Evolutionary conservation across 2,797 vertebrate species (phyloP).

Genomic region (Hemibagrus guttatus): DNA sequence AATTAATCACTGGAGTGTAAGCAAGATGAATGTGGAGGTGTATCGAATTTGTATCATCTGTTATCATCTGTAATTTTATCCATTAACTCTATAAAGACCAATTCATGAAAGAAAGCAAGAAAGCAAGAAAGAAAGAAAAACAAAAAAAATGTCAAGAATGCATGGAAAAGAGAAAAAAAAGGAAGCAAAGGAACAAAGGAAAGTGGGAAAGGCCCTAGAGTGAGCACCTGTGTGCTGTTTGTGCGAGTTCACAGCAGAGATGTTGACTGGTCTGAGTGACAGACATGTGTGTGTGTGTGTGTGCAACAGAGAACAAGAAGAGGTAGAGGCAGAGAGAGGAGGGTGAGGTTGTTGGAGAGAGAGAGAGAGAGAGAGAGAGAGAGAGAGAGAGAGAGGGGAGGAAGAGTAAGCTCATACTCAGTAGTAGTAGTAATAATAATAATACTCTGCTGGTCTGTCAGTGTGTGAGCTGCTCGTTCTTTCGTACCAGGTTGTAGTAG

Average conservation of each 20-base stretch:
- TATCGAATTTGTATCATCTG: background rate
- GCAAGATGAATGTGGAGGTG: background rate
- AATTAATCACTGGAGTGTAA: background rate
- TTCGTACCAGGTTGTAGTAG: slow-evolving; percentile 95
- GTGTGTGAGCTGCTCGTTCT: background rate
- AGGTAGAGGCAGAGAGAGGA: background rate
- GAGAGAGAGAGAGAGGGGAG: background rate
- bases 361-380: background rate
- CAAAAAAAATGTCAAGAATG: background rate
- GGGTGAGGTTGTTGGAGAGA: background rate
- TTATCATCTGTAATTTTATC: background rate
- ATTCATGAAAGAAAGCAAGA: background rate
- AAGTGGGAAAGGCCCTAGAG: background rate
- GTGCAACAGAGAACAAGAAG: background rate
- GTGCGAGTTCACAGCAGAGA: background rate
- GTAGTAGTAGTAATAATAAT: background rate
- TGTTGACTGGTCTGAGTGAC: background rate
- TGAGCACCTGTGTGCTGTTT: background rate
- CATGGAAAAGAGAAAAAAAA: background rate
- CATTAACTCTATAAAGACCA: background rate
- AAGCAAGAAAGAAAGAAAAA: background rate
- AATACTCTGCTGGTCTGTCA: background rate
- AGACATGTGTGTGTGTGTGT: background rate
- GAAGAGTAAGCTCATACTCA: background rate
- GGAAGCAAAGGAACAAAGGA: background rate